phyloP scores from a whole-genome alignment of 2,797 vertebrate genomes.

The Tauraco hartlaubi region DNA sequence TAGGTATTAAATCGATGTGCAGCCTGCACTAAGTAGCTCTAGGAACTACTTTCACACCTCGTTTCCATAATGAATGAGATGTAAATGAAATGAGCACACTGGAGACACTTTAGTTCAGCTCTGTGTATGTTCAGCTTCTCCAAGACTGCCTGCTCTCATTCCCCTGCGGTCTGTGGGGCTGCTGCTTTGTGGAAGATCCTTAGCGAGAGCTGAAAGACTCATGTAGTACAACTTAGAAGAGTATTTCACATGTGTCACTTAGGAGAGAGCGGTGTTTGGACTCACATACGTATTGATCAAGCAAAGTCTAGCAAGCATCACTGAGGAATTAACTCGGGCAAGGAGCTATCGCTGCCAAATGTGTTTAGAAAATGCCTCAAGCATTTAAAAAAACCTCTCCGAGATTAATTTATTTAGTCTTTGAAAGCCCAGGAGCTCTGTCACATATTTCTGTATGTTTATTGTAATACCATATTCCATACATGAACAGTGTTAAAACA shows the following conservation, averaged over 20 bases:
- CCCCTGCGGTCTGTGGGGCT: neutral
- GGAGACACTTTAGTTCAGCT: neutral
- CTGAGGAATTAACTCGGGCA: neutral
- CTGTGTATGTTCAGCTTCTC: neutral
- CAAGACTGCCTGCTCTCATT: neutral
- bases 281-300: neutral
- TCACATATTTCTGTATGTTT: fast-evolving
- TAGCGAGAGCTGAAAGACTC: neutral
- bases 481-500: neutral
- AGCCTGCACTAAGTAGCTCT: slow-evolving; percentile 20
- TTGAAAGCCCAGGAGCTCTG: neutral
- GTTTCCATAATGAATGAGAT: slow-evolving; percentile 33
- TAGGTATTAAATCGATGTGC: neutral
- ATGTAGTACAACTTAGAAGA: neutral
- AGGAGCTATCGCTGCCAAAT: neutral
- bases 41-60: slow-evolving; percentile 36
- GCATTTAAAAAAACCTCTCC: neutral
- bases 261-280: neutral
- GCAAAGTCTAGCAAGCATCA: neutral
- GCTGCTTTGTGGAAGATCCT: neutral
- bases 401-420: neutral
- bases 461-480: neutral
- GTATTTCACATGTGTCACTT: neutral
- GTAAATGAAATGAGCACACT: neutral
- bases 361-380: neutral